Base-by-base conservation (phyloP, 2,797 vertebrate genomes). In the Macropodus opercularis region DNA sequence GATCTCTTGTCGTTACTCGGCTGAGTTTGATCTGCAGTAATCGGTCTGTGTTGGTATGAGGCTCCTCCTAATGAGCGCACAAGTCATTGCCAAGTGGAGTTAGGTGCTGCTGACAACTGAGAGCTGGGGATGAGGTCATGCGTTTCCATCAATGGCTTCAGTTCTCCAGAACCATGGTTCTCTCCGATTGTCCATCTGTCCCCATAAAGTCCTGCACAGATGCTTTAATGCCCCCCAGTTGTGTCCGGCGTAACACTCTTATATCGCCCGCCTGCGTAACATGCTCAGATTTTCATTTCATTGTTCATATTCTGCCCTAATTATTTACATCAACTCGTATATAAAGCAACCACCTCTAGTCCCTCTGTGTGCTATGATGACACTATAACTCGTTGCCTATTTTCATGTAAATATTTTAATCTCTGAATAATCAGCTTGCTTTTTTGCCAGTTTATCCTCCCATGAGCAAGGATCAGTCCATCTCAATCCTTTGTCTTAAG, bases 331-430 rank as follows among this genome's bases (percentile, higher is more conserved):
- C 44, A 29, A 56, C 58, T 73, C 52, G 43, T 40, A 67, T 51
- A 48, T 70, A 84, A 79, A 85, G 80, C 63, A n/a, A n/a, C 68
- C 66, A 72, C 73, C 63, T 24, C 55, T 79, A n/a, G 72, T 26
- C 73, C 72, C 58, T 4, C 26, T 51, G 59, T 72, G 60, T 68
- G 43, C 72, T 75, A 80, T 79, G 61, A 61, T 41, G 53, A 77
- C 63, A 50, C 62, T 39, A 35, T 26, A 52, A 77, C 69, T 84
- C 71, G 75, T 87, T 83, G 86, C 52, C 51, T 86, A 79, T 86
- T 85, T 87, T 83, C 62, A 87, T 87, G 83, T 77, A 81, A 85
- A 91, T 91, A 84, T 87, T 84, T 79, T 92, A 90, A 91, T 90
- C 89, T 89, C 84, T 77, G 56, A 86, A 88, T 90, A 89, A 91